Evolutionary conservation across 2,888 invertebrate species (phyloP).

Genomic region (Holacanthella duospinosa): DNA sequence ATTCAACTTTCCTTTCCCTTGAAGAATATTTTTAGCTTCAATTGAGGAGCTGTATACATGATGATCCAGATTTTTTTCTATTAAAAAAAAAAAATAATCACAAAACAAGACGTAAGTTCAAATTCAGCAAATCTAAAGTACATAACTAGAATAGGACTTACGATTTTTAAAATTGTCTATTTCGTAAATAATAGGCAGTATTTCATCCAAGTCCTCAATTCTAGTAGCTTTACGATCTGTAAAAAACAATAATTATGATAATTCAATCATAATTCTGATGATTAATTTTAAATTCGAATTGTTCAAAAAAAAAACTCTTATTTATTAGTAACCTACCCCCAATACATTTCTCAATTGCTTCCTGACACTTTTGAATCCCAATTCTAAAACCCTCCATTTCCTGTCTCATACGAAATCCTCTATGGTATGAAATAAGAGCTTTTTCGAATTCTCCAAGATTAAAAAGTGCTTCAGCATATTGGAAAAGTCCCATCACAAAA

Average conservation of each 20-base stretch:
- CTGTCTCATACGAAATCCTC: slow-evolving; percentile 29
- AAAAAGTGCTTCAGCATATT: slow-evolving; percentile 35
- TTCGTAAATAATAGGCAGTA: slow-evolving; percentile 32
- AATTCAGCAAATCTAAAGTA: slow-evolving; percentile 2
- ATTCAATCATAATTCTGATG: too few species aligned
- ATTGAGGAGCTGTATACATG: neutral
- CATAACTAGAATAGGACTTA: slow-evolving; percentile 6
- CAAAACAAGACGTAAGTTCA: neutral
- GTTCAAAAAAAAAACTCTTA: neutral
- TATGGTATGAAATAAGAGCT: slow-evolving; percentile 34
- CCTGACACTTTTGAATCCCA: slow-evolving; percentile 36
- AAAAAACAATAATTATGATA: neutral
- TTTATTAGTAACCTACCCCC: slow-evolving; percentile 20
- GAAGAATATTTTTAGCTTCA: neutral
- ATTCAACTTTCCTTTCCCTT: slow-evolving; percentile 12
- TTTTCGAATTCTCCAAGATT: slow-evolving; percentile 36
- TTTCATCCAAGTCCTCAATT: slow-evolving; percentile 31
- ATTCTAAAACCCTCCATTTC: slow-evolving; percentile 34
- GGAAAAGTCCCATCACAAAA: slow-evolving; percentile 30
- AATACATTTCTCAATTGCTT: slow-evolving; percentile 34
- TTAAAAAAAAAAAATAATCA: neutral
- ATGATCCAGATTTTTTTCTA: neutral
- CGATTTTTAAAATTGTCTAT: slow-evolving; percentile 21
- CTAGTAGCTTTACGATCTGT: slow-evolving; percentile 26
- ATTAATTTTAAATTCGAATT: neutral